These are phyloP conservation scores for Camponotus vicinus DNA, from an alignment of 1,140 invertebrate species.

Conservation along the genomic window DNA sequence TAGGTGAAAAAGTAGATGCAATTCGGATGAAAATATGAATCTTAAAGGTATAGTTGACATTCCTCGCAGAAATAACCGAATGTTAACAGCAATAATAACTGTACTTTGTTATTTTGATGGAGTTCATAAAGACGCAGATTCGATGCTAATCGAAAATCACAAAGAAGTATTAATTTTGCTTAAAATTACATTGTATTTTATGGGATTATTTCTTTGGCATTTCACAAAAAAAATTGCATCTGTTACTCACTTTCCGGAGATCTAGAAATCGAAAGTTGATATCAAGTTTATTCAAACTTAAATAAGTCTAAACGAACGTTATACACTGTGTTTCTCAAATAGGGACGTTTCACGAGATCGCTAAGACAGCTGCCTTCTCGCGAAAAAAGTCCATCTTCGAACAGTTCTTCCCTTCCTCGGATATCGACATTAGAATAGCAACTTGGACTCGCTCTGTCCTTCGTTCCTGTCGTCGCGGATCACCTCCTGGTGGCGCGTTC, in stretches of 20 bases:
- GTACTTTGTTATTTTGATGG: not conserved
- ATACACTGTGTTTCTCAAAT: not conserved
- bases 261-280: not conserved
- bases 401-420: no score
- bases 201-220: not conserved
- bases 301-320: not conserved
- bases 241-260: not conserved
- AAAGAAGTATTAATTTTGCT: not conserved
- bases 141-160: conserved; percentile 18
- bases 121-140: not conserved
- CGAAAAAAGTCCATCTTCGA: not conserved
- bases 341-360: not conserved
- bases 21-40: conserved; percentile 50
- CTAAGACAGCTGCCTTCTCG: not conserved
- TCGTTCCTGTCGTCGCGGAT: conserved; percentile 23
- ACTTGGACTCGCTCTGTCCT: not conserved
- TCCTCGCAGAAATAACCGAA: conserved; percentile 61
- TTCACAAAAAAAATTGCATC: not conserved
- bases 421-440: conserved; percentile 42
- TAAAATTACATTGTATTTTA: not conserved
- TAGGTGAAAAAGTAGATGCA: conserved; percentile 58
- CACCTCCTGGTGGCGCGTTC: conserved; percentile 14
- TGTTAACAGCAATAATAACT: conserved; percentile 50
- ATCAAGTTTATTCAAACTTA: conserved; percentile 2
- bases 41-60: conserved; percentile 53